phyloP scores from a whole-genome alignment of 1,140 invertebrate genomes.

The Bicyclus anynana region DNA sequence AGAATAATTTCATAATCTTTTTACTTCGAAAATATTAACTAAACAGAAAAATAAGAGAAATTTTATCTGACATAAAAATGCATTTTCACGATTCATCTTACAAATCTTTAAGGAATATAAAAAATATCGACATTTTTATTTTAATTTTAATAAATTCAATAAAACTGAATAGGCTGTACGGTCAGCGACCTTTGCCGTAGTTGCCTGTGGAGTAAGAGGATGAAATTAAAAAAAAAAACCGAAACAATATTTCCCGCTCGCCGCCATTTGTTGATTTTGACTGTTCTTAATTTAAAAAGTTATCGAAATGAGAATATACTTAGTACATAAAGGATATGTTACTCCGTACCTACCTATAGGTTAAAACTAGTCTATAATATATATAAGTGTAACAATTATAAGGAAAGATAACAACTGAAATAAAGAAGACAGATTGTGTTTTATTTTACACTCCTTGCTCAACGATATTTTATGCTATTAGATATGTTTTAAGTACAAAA shows the following conservation, averaged over 20 bases:
- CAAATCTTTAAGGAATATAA: too few relatives aligned
- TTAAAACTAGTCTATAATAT: constrained; percentile 48
- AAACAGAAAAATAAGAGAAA: too few relatives aligned
- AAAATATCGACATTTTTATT: too few relatives aligned
- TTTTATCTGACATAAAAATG: too few relatives aligned
- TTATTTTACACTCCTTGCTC: constrained; percentile 56
- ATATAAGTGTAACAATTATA: constrained; percentile 53
- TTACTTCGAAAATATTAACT: too few relatives aligned
- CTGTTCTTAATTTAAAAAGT: constrained; percentile 28
- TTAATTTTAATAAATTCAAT: too few relatives aligned
- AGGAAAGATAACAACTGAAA: constrained; percentile 53
- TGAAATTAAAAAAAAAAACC: background rate
- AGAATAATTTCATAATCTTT: too few relatives aligned
- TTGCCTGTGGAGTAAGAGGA: background rate
- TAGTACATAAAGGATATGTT: constrained; percentile 41
- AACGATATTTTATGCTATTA: too few relatives aligned
- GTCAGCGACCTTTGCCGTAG: background rate
- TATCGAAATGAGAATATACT: constrained; percentile 40
- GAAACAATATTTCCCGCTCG: constrained; percentile 14
- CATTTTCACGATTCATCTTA: too few relatives aligned
- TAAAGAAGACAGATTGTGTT: constrained; percentile 43
- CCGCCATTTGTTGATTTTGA: constrained; percentile 25
- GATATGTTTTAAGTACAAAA: too few relatives aligned
- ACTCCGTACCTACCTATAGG: constrained; percentile 66
- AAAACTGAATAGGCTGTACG: background rate